phyloP scores from a whole-genome alignment of 2,113 vertebrate species.

The Cyanocitta stelleri region DNA sequence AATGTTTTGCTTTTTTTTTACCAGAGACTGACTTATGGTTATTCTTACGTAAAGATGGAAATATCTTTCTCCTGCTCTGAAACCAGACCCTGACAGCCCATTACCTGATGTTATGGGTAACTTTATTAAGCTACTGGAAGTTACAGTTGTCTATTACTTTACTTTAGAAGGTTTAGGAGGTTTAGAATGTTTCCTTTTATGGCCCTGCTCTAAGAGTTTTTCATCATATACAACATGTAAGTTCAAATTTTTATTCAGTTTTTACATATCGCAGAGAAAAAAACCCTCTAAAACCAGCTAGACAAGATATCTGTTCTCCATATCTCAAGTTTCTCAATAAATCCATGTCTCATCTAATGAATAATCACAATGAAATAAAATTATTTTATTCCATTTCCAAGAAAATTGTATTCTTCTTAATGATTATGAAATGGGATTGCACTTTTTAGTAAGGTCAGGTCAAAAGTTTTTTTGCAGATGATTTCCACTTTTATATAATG shows the following conservation, averaged over 20 bases:
- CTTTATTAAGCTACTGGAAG: neutral
- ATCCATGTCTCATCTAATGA: neutral
- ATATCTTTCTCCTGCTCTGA: neutral
- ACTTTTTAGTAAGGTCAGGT: neutral
- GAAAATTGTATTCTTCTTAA: neutral
- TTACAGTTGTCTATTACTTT: neutral
- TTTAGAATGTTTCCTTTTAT: neutral
- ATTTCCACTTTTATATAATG: neutral
- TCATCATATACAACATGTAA: neutral
- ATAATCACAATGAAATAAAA: neutral
- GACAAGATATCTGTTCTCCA: neutral
- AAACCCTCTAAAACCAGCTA: rapidly evolving
- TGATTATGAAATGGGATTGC: neutral
- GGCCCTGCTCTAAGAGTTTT: neutral
- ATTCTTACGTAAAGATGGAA: neutral
- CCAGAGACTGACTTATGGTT: neutral
- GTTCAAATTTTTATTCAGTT: neutral
- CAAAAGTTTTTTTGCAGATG: neutral
- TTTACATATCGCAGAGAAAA: neutral
- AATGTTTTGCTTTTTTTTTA: neutral
- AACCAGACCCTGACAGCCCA: neutral
- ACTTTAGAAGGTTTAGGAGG: neutral
- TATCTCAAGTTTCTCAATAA: neutral
- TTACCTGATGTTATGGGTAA: neutral
- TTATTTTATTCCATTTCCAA: neutral